A percentile compares a stretch with the other conserved stretches of the same genome.
These are phyloP conservation scores for Gymnoscelis rufifasciata DNA, from an alignment of 2,888 invertebrate species.

Conservation along the genomic window DNA sequence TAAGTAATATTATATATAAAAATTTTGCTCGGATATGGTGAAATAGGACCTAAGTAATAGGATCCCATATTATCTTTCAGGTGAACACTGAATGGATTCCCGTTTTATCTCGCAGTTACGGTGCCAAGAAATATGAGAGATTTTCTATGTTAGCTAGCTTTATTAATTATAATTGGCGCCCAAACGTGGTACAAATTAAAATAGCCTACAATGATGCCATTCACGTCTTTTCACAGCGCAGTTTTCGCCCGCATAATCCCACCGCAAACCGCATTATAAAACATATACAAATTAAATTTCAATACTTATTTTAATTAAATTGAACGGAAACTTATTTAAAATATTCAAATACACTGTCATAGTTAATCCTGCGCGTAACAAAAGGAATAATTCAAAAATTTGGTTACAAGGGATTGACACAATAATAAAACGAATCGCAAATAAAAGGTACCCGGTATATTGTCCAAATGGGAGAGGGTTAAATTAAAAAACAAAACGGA, in stretches of 20 bases:
- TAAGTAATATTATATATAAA: no score
- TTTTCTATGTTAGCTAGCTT: no score
- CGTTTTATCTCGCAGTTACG: no score
- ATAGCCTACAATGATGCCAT: no score
- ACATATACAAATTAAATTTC: conserved; percentile 38
- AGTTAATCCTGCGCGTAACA: conserved; percentile 1
- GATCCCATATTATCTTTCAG: no score
- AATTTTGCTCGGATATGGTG: no score
- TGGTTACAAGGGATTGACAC: neutral
- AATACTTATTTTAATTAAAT: conserved; percentile 37
- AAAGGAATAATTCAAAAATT: conserved; percentile 4
- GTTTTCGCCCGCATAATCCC: conserved; percentile 8
- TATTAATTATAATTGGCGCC: conserved; percentile 27
- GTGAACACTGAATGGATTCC: no score
- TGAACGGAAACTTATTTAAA: conserved; percentile 34
- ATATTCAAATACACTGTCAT: conserved; percentile 14
- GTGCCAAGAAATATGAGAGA: no score
- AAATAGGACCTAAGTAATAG: no score
- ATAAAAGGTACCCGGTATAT: no score
- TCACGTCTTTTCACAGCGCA: conserved; percentile 1
- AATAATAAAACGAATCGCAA: neutral
- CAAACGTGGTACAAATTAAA: conserved; percentile 29
- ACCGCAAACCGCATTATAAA: conserved; percentile 15
- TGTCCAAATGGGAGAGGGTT: no score
- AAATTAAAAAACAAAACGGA: no score